phyloP scores from a whole-genome alignment of 2,888 invertebrate species.

The Conops quadrifasciatus region DNA sequence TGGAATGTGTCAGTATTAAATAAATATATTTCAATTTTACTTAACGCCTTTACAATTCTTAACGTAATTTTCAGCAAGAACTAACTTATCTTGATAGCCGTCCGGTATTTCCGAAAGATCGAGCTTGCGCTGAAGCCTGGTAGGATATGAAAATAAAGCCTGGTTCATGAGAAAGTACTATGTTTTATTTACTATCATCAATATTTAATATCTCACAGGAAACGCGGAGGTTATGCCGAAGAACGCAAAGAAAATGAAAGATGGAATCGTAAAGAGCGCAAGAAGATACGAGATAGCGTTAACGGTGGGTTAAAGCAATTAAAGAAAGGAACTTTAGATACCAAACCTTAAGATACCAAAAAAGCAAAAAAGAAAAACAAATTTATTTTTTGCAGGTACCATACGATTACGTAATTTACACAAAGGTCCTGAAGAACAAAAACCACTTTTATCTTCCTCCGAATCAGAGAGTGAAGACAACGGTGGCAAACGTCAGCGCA shows the following conservation, averaged over 20 bases:
- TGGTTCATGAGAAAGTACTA: background rate
- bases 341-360: background rate
- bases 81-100: constrained; percentile 88
- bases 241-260: constrained; percentile 61
- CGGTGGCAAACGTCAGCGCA: constrained; percentile 39
- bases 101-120: constrained; percentile 88
- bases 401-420: constrained; percentile 56
- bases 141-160: constrained; percentile 62
- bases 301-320: constrained; percentile 51
- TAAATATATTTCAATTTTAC: background rate
- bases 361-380: background rate
- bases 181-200: no score
- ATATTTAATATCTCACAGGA: constrained; percentile 50
- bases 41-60: background rate
- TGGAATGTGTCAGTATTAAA: constrained; percentile 70
- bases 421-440: constrained; percentile 51
- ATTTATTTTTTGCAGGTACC: constrained; percentile 50
- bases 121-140: constrained; percentile 96
- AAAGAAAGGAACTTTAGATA: no score
- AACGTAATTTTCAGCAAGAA: constrained; percentile 68
- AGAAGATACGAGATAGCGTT: constrained; percentile 61
- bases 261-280: constrained; percentile 61
- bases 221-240: constrained; percentile 63
- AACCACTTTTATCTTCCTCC: constrained; percentile 52
- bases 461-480: constrained; percentile 57